A percentile compares a stretch with the other conserved stretches of the same genome.
Conservation (phyloP, 2,113 vertebrate species). For the Archocentrus centrarchus region DNA sequence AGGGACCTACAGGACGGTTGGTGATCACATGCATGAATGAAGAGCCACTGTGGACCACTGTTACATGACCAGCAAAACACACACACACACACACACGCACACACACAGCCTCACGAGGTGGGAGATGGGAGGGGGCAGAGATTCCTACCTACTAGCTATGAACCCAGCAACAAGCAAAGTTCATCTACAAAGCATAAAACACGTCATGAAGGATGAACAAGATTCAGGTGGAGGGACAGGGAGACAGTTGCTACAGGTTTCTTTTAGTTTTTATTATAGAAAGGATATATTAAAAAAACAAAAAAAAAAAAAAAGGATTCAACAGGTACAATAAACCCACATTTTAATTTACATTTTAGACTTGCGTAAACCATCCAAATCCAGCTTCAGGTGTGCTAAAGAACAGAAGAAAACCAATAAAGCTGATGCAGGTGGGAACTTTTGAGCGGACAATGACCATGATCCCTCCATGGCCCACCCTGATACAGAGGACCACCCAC, state of each 20-base stretch:
- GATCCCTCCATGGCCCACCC: constrained; percentile 38
- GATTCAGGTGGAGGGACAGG: not conserved
- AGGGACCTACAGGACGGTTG: constrained; percentile 75
- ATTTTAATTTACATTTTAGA: not conserved
- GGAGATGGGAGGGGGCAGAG: not conserved
- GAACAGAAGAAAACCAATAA: not conserved
- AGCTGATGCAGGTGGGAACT: not conserved
- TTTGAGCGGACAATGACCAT: constrained; percentile 57
- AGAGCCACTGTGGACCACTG: constrained; percentile 63
- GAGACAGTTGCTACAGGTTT: too few species aligned
- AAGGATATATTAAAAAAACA: not conserved
- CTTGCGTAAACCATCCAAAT: not conserved
- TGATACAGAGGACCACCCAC: constrained; percentile 67
- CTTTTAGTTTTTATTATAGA: too few species aligned
- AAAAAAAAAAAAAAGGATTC: not conserved
- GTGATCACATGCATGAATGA: constrained; percentile 80
- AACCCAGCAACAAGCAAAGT: constrained; percentile 7
- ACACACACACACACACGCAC: not conserved
- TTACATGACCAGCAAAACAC: constrained; percentile 36
- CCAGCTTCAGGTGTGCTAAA: not conserved
- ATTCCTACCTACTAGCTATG: not conserved
- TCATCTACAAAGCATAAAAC: not conserved
- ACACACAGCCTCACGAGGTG: not conserved
- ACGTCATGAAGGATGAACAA: not conserved
- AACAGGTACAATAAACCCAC: not conserved